These are phyloP conservation scores for Tinea pellionella DNA, from an alignment of 2,888 invertebrate genomes.

Conservation along the genomic window DNA sequence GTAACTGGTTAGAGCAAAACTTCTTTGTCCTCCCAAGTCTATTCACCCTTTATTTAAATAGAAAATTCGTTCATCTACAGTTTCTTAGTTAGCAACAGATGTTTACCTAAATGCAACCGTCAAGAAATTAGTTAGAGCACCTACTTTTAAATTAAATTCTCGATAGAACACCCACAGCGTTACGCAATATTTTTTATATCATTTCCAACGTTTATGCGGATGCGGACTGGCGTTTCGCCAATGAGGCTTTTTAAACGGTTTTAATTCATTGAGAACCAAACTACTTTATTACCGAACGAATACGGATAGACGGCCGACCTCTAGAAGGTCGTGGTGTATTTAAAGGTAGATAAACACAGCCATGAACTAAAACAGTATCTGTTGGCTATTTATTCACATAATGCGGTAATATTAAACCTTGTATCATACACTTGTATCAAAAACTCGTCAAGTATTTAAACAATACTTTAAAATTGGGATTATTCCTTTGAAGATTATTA, in stretches of 20 bases:
- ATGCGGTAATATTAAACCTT: neutral
- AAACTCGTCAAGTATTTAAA: no score
- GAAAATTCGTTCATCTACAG: neutral
- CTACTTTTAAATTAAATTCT: neutral
- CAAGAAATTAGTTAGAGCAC: neutral
- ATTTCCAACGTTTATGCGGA: conserved; percentile 60
- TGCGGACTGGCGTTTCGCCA: conserved; percentile 54
- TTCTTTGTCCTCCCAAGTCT: conserved; percentile 27
- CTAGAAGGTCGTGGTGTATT: conserved; percentile 47
- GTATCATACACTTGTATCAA: no score
- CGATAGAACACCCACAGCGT: conserved; percentile 20
- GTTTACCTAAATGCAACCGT: neutral
- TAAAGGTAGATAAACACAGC: conserved; percentile 21
- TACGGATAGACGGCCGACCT: conserved; percentile 55
- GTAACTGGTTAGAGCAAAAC: conserved; percentile 39
- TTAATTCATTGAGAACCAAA: conserved; percentile 60
- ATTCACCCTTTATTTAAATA: neutral
- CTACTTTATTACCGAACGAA: conserved; percentile 50
- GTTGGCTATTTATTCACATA: neutral
- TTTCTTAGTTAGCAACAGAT: neutral
- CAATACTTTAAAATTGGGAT: no score
- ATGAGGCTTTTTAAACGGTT: conserved; percentile 62
- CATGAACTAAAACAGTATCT: conserved; percentile 10
- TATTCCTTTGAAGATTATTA: no score
- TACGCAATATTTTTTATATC: conserved; percentile 55